A percentile compares a stretch with the other conserved stretches of the same genome.
phyloP scores from a whole-genome alignment of 1,140 invertebrate species.

The Heliothis virescens region DNA sequence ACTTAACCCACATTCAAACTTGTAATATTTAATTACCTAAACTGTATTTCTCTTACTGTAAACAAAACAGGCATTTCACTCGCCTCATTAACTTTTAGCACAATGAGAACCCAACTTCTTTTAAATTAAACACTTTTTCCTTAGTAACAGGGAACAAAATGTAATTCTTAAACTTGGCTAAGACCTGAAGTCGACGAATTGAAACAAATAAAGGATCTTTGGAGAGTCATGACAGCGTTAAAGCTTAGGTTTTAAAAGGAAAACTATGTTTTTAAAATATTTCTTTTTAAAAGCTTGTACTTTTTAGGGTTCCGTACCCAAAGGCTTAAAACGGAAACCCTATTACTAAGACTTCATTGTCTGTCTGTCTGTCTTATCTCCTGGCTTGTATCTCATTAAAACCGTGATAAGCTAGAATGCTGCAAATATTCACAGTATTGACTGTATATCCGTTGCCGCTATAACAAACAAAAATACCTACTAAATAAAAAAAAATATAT shows the following conservation, averaged over 20 bases:
- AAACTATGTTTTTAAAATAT: not conserved
- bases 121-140: slow-evolving; percentile 33
- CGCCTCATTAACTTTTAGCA: slow-evolving; percentile 30
- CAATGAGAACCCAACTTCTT: slow-evolving; percentile 24
- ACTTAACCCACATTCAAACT: not conserved
- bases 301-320: no score
- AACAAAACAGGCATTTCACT: not conserved
- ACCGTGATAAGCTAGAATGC: no score
- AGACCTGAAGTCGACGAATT: slow-evolving; percentile 12
- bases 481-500: no score
- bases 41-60: not conserved
- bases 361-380: no score
- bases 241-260: not conserved
- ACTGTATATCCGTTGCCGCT: no score
- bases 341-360: no score
- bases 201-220: slow-evolving; percentile 31
- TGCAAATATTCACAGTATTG: no score
- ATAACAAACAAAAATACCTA: no score
- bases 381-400: no score
- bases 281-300: not conserved
- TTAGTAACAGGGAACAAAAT: slow-evolving; percentile 13
- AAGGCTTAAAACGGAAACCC: no score
- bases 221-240: not conserved
- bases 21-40: not conserved
- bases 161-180: slow-evolving; percentile 7